Percentiles rank a stretch among this genome's conserved stretches.
Evolutionary conservation across 2,888 invertebrate species (phyloP).

Genomic region (Salticus scenicus): DNA sequence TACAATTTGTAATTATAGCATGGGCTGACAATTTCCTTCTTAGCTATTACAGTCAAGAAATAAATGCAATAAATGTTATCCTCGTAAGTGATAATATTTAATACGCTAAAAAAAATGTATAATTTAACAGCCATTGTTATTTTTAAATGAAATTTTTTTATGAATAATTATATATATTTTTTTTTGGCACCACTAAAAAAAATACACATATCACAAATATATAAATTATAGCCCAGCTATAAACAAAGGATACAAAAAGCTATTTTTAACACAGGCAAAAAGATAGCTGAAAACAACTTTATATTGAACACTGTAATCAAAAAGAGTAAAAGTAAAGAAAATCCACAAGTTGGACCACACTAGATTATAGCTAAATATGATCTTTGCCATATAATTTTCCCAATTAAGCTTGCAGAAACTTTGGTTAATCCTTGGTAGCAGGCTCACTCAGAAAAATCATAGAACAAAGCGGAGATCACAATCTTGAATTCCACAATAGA

Average conservation of each 20-base stretch:
- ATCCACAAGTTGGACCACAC: slow-evolving; percentile 7
- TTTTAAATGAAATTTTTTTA: no score
- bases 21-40: not conserved
- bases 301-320: not conserved
- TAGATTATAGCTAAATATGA: not conserved
- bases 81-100: no score
- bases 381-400: not conserved
- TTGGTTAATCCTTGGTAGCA: not conserved
- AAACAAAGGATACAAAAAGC: not conserved
- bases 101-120: not conserved
- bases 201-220: no score
- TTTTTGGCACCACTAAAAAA: not conserved
- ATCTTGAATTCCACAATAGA: slow-evolving; percentile 44
- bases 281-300: not conserved
- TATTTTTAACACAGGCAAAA: not conserved
- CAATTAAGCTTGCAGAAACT: not conserved
- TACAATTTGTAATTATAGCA: not conserved
- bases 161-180: not conserved
- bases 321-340: not conserved
- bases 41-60: not conserved
- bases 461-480: slow-evolving; percentile 30
- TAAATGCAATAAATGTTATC: no score
- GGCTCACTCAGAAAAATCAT: no score
- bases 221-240: not conserved
- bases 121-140: no score